These are phyloP conservation scores for Eptatretus atami DNA, from an alignment of 2,797 vertebrate species.

Conservation along the genomic window DNA sequence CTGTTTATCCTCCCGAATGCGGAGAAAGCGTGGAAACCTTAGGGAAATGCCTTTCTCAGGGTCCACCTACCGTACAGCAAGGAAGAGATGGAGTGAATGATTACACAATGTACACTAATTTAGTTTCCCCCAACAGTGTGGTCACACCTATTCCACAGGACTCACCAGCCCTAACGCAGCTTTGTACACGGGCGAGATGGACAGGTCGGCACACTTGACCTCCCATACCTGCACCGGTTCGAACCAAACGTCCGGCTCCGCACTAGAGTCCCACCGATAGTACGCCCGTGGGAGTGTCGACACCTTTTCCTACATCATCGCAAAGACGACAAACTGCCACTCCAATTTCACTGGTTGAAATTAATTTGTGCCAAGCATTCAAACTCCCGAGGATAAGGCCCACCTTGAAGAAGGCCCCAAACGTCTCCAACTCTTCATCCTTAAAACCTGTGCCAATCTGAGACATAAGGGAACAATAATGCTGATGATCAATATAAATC, in stretches of 20 bases:
- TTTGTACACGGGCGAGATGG: conserved; percentile 48
- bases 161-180: conserved; percentile 52
- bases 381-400: neutral
- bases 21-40: conserved; percentile 45
- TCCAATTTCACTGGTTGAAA: too few relatives aligned
- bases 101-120: neutral
- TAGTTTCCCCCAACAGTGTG: too few relatives aligned
- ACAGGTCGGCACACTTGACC: conserved; percentile 44
- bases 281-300: neutral
- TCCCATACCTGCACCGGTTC: conserved; percentile 4
- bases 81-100: neutral
- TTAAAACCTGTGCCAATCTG: conserved; percentile 71
- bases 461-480: too few relatives aligned
- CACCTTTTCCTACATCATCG: neutral
- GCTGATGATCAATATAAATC: too few relatives aligned
- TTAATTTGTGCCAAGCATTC: too few relatives aligned
- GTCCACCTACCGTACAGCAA: conserved; percentile 24
- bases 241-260: neutral
- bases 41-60: conserved; percentile 56
- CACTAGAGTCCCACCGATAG: neutral
- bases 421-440: conserved; percentile 44
- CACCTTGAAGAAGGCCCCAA: conserved; percentile 42
- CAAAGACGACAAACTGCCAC: neutral
- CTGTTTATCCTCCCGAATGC: conserved; percentile 42
- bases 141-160: conserved; percentile 8